Conservation (phyloP, 2,113 vertebrate species). For the Stomatorhinus ivindoensis region DNA sequence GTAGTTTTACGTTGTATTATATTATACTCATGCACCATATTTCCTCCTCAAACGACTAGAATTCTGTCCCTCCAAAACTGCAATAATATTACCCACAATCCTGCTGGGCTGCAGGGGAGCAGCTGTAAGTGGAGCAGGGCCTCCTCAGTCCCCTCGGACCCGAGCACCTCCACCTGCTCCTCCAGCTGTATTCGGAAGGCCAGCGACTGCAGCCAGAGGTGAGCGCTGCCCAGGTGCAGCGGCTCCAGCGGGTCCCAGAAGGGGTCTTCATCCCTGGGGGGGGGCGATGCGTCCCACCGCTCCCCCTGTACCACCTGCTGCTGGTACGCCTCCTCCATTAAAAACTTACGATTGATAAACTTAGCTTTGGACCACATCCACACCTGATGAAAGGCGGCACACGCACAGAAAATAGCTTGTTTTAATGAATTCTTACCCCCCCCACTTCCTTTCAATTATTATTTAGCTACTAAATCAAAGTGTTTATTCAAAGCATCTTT, state of each 20-base stretch:
- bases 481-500: not conserved
- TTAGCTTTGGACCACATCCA: conserved; percentile 85
- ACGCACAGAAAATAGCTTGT: not conserved
- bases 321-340: conserved; percentile 82
- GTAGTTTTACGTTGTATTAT: not conserved
- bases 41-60: not conserved
- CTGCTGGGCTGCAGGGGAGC: conserved; percentile 61
- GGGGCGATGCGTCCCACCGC: conserved; percentile 5
- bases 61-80: not conserved
- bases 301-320: conserved; percentile 53
- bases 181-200: conserved; percentile 70
- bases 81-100: conserved; percentile 58
- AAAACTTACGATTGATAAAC: conserved; percentile 81
- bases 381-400: conserved; percentile 53
- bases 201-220: conserved; percentile 80
- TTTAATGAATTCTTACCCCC: not conserved
- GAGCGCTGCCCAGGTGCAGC: conserved; percentile 71
- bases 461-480: conserved; percentile 8
- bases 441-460: not conserved
- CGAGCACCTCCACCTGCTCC: conserved; percentile 74
- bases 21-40: too few relatives aligned
- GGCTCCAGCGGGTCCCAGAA: conserved; percentile 81
- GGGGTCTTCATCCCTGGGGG: conserved; percentile 62
- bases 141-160: conserved; percentile 72
- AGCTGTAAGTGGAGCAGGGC: conserved; percentile 64